These are phyloP conservation scores for Catostomus latipinnis DNA, from an alignment of 2,797 vertebrate genomes.

Conservation along the genomic window DNA sequence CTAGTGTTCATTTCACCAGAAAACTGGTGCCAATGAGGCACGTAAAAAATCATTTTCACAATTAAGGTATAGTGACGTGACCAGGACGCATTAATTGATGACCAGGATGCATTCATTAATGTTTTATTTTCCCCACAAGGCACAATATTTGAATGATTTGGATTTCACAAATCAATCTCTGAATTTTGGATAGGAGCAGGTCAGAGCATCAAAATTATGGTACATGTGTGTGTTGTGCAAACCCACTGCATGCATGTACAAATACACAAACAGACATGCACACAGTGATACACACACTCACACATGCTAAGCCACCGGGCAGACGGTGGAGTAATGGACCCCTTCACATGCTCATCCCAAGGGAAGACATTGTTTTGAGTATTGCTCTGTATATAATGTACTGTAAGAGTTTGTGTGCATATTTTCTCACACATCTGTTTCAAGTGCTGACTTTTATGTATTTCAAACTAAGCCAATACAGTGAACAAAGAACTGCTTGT, in stretches of 20 bases:
- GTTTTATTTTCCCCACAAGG: no score
- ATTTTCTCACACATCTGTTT: slow-evolving; percentile 14
- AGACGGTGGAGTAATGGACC: slow-evolving; percentile 34
- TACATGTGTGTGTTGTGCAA: not conserved
- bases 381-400: slow-evolving; percentile 43
- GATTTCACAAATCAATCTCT: not conserved
- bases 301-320: slow-evolving; percentile 26
- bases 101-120: no score
- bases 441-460: slow-evolving; percentile 21
- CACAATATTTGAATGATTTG: not conserved
- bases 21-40: no score
- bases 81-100: no score
- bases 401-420: not conserved
- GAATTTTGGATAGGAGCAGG: not conserved
- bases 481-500: slow-evolving; percentile 6
- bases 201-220: not conserved
- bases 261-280: slow-evolving; percentile 53
- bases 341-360: slow-evolving; percentile 41
- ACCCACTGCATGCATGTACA: not conserved
- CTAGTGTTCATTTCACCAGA: no score
- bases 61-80: no score
- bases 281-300: slow-evolving; percentile 33
- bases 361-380: slow-evolving; percentile 43
- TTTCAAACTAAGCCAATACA: not conserved
- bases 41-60: no score